A percentile compares a stretch with the other conserved stretches of the same genome.
Evolutionary conservation across 2,113 vertebrate species (phyloP).

Genomic region (Muntiacus reevesi): DNA sequence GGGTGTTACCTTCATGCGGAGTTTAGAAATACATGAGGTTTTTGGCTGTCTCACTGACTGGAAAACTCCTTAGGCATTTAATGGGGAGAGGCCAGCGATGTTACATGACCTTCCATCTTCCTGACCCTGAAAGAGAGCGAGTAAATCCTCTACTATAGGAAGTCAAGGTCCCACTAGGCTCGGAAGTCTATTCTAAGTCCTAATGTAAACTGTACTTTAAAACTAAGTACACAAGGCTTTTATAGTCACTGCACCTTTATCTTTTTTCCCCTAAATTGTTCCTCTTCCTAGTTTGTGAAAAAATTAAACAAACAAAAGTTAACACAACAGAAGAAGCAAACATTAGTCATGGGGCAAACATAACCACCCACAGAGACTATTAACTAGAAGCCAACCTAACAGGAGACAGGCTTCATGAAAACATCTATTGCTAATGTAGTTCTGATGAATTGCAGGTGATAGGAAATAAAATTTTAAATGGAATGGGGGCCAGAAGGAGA

Average conservation of each 20-base stretch:
- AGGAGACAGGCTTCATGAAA: neutral
- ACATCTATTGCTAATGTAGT: neutral
- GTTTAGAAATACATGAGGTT: neutral
- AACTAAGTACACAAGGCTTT: neutral
- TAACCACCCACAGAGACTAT: neutral
- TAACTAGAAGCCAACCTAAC: neutral
- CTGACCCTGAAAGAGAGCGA: neutral
- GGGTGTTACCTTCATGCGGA: neutral
- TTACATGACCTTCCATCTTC: neutral
- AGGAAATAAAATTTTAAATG: conserved; percentile 1
- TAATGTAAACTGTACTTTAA: neutral
- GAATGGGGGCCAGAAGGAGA: neutral
- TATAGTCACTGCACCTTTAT: neutral
- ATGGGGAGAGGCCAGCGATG: no score
- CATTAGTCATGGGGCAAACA: neutral
- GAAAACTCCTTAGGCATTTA: neutral
- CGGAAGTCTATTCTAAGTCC: neutral
- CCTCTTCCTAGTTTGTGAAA: neutral
- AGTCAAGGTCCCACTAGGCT: neutral
- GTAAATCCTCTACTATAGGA: neutral
- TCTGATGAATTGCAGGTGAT: neutral
- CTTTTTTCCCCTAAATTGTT: neutral
- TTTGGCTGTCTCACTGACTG: neutral
- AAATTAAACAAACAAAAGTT: conserved; percentile 11
- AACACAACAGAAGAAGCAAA: neutral